Percentiles rank a stretch among this genome's conserved stretches.
phyloP scores from a whole-genome alignment of 1,140 invertebrate species.

The Euwallacea fornicatus region DNA sequence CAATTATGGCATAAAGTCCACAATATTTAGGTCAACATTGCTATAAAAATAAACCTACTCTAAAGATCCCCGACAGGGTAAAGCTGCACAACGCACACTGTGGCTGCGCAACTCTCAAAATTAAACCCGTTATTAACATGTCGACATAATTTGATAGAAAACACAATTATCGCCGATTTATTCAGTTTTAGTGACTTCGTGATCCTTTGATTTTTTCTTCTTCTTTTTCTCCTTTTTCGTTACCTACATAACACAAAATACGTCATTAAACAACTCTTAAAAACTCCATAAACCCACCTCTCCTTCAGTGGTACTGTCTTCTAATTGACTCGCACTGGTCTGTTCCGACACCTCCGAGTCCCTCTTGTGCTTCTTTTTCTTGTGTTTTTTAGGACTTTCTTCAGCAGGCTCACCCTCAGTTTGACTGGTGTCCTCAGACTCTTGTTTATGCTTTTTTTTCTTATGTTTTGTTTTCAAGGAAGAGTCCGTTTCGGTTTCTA shows the following conservation, averaged over 20 bases:
- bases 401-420: slow-evolving; percentile 48
- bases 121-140: too few species aligned
- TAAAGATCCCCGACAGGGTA: too few species aligned
- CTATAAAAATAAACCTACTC: too few species aligned
- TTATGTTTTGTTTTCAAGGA: slow-evolving; percentile 29
- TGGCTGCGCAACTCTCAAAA: too few species aligned
- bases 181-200: slow-evolving; percentile 15
- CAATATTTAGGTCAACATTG: too few species aligned
- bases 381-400: slow-evolving; percentile 11
- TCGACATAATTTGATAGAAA: too few species aligned
- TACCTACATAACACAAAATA: neutral
- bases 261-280: slow-evolving; percentile 3
- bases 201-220: slow-evolving; percentile 40
- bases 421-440: slow-evolving; percentile 41
- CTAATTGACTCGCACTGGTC: slow-evolving; percentile 2
- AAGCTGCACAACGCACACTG: too few species aligned
- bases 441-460: slow-evolving; percentile 29
- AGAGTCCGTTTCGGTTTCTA: slow-evolving; percentile 61
- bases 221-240: slow-evolving; percentile 38
- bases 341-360: slow-evolving; percentile 7
- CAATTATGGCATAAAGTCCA: too few species aligned
- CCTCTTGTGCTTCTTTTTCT: slow-evolving; percentile 27
- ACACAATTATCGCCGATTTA: neutral
- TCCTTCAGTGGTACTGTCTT: slow-evolving; percentile 20
- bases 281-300: neutral